Base-by-base conservation (phyloP, 1,140 invertebrate species). In the Rhopalosiphum maidis region DNA sequence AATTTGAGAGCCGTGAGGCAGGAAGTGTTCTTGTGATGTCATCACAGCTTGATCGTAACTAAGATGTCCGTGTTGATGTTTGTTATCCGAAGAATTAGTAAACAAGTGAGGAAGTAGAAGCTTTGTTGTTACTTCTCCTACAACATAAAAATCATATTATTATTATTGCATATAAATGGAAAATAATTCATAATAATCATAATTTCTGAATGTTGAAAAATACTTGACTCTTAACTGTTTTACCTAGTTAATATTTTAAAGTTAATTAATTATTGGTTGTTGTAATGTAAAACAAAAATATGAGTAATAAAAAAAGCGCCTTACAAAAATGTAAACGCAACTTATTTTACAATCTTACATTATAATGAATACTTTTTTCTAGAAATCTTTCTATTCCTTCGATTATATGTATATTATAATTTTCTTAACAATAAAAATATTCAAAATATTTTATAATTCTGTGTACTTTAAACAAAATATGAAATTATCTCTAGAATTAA, bases 31-130 rank as follows among this genome's bases (percentile, higher is more conserved):
- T 85, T 93, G 91, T 35, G 77, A 30, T 37, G 91, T 54, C 91
- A 86, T 86, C 23, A 55, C 48, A 54, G 21, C 11, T 22, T 51
- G 8, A 41, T 93, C 91, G 2, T 93, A 93, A 85, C 35, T 25
- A 41, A 93, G 82, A 54, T 93, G 91, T 41, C 35, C 48, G 51
- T 93, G 91, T 54, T 93, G 91, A 43, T 85, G 68, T 93, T 93
- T 93, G 23, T 30, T 60, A 43, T 93, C 91, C 9, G 82, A 30
- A 6, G 91, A 43, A 37, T 51, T 43, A 25, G 35, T 55, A 55
- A 55, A 93, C 77, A 93, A 55, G 18, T 93, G 91, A 25, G 91
- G 82, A 43, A 93, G 82, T 55, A 93, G 5, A 30, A 86, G 77
- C 18, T 93, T 93, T 9, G 91, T 51, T 41, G 91, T 85, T 6